Evolutionary conservation across 2,113 vertebrate species (phyloP).

Genomic region (Trochalopteron elliotii): DNA sequence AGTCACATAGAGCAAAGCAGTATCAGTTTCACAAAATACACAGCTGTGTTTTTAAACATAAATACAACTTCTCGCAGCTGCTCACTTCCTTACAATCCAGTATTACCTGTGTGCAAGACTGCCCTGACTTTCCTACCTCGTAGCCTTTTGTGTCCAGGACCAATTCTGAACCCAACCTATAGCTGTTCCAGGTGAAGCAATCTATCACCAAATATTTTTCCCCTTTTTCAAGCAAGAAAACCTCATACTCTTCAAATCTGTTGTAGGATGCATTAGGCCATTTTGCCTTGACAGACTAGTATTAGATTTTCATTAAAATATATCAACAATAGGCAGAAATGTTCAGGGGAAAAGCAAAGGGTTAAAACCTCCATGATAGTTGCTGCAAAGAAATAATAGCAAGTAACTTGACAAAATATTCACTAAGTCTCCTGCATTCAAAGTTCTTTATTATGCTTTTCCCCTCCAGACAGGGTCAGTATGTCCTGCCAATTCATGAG

Average conservation of each 20-base stretch:
- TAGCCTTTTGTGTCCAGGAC: neutral
- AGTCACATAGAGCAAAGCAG: neutral
- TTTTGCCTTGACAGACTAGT: neutral
- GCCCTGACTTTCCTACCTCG: neutral
- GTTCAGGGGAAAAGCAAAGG: neutral
- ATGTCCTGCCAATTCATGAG: constrained; percentile 52
- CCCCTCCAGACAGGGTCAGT: constrained; percentile 20
- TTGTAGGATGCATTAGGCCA: neutral
- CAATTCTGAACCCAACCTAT: neutral
- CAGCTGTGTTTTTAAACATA: neutral
- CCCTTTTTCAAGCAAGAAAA: neutral
- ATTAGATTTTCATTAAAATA: neutral
- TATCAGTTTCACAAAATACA: neutral
- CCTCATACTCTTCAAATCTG: neutral
- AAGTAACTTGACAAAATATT: constrained; percentile 6
- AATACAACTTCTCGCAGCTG: neutral
- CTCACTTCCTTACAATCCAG: neutral
- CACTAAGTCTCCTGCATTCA: neutral
- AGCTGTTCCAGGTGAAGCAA: neutral
- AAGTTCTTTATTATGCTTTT: neutral
- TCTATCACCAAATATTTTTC: neutral
- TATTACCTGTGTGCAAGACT: neutral
- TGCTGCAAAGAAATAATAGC: neutral
- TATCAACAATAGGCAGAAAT: neutral
- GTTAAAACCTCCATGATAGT: neutral